A percentile compares a stretch with the other conserved stretches of the same genome.
Conservation (phyloP, 2,113 vertebrate genomes). For the Dromas ardeola region DNA sequence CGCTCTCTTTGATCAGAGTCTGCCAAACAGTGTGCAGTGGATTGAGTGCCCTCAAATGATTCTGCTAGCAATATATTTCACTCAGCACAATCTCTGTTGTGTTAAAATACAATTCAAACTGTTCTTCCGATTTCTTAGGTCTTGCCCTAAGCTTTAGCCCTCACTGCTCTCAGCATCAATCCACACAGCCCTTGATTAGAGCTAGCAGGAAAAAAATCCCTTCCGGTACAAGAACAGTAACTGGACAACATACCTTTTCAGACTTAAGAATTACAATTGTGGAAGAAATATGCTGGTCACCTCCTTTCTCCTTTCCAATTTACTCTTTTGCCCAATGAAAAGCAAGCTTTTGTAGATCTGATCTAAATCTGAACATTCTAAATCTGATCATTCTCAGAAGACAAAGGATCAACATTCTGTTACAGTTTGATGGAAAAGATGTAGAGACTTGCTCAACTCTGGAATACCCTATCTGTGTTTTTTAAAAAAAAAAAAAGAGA, state of each 20-base stretch:
- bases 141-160: background rate
- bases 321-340: background rate
- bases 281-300: background rate
- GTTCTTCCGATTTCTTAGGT: background rate
- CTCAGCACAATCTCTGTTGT: background rate
- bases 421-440: background rate
- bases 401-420: background rate
- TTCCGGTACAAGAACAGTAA: background rate
- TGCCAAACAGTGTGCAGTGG: background rate
- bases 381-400: background rate
- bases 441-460: background rate
- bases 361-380: too few species aligned
- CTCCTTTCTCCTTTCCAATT: background rate
- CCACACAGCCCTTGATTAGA: background rate
- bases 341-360: background rate
- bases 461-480: background rate
- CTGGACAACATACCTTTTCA: background rate
- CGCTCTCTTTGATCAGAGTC: background rate
- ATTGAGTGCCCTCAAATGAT: background rate
- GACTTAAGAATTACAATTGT: background rate
- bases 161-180: background rate
- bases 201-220: rapidly evolving
- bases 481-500: background rate
- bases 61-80: background rate
- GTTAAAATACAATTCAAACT: background rate